Evolutionary conservation across 2,797 vertebrate genomes (phyloP), one percentile per base, ranked within the genome.

Genomic region (Chromobotia macracanthus): DNA sequence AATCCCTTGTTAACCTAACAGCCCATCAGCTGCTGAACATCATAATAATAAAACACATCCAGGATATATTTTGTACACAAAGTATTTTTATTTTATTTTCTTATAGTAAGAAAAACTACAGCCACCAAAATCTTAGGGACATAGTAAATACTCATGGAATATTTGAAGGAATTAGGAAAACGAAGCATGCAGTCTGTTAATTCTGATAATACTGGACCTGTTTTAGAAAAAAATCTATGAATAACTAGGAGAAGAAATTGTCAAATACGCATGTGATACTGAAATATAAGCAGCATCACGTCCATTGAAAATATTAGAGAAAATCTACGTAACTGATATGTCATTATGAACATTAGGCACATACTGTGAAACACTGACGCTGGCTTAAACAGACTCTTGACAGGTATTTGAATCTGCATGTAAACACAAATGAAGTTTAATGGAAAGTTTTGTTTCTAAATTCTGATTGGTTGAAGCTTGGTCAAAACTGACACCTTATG

Each of bases 151-250:
- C 83, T 84, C 90, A 91, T 88, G 38, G 9, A 41, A 41, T 41
- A 41, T 41, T 10, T 41, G 82, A 87, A 86, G 84, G 80, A 86
- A 90, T 93, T 87, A 91, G 83, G 74, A 88, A 83, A 90, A 90
- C 90, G 91, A 95, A 95, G 93, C 95, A 96, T 95, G 95, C 94
- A 95, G 87, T 91, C 88, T 88, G 92, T 95, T 96, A 95, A 92
- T 11, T 12, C 60, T 60, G 23, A 28, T 60, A 23, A 21, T 21
- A 56, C 19, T 11, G 31, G 16, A 53, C n/a, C 16, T 18, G 9
- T 51, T 51, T 51, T 51, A 16, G 18, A 18, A 51, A 90, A 93
- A 86, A 87, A 88, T 89, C 88, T 84, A 87, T 58, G 77, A 83
- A 76, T 85, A 89, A 89, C 90, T 85, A 88, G 88, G 86, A 91